Evolutionary conservation across 2,888 invertebrate species (phyloP), one percentile per base, ranked within the genome.

Genomic region (Sinotaia quadrata): DNA sequence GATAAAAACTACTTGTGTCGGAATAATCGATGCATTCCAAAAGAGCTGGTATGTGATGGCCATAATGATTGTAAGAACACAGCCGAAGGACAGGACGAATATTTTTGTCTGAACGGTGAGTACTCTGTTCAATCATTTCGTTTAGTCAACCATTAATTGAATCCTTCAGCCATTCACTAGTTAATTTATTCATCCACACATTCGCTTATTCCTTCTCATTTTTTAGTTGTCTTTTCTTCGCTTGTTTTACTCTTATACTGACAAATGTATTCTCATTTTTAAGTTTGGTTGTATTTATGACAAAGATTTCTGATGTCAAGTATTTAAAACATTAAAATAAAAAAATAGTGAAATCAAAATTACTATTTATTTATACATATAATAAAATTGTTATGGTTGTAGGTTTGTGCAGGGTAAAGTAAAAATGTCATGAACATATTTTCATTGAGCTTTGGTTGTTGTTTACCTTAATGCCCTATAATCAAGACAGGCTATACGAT

Each of bases 61-160:
- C 71, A 73, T 61, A 88, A 88, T 67, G 88, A 90, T 79, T 90
- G 90, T 71, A 84, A 80, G 70, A 87, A 87, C 71, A 87, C 86
- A 4, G 44, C 37, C 10, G 37, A 12, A 0, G 82, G 87, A 2
- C 83, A 85, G 0, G 90, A 90, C 69, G 90, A 90, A 72, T 85
- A 81, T 58, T 87, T 86, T 18, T 90, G 89, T 75, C 73, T 86
- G 85, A 76, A 78, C 81, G 72, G 54, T 69, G 2, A 54, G 47
- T 47, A n/a, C n/a, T n/a, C n/a, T n/a, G n/a, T n/a, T n/a, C 41
- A 8, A 41, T 18, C 41, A 41, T 18, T 8, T 18, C 18, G 10
- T 18, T 18, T 18, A 8, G 18, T 41, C 41, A 12, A 33, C 10
- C 27, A 15, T 56, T 1, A 21, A 8, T 29, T 10, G 7, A 7